Percentiles rank a stretch among this genome's conserved stretches.
Conservation (phyloP, 1,140 invertebrate genomes). For the Ridgeia piscesae region DNA sequence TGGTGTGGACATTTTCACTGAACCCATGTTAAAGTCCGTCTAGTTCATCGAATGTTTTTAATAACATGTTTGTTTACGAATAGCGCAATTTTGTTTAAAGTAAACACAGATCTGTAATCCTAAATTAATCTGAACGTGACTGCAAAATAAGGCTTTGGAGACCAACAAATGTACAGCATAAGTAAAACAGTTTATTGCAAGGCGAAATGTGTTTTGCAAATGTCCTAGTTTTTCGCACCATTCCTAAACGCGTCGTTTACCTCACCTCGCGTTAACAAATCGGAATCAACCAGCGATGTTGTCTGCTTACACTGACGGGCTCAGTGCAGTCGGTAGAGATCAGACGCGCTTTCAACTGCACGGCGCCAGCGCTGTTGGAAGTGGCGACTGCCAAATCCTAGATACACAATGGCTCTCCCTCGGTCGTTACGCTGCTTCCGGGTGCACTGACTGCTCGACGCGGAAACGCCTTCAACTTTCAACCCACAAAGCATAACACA, state of each 20-base stretch:
- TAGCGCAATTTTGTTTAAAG: not conserved
- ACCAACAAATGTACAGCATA: too few species aligned
- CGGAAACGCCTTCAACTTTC: not conserved
- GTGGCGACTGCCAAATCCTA: not conserved
- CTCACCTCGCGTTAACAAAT: not conserved
- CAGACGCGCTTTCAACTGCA: not conserved
- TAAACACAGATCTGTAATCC: too few species aligned
- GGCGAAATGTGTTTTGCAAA: too few species aligned
- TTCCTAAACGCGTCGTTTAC: not conserved
- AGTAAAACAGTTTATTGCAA: too few species aligned
- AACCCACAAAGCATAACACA: not conserved
- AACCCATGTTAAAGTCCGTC: not conserved
- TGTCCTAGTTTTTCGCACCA: not conserved
- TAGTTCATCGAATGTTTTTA: not conserved
- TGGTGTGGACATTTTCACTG: not conserved
- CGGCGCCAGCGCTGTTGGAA: not conserved
- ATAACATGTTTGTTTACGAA: too few species aligned
- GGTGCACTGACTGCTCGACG: not conserved
- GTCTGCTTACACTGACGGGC: not conserved
- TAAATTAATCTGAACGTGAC: too few species aligned
- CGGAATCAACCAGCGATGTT: not conserved
- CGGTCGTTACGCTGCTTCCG: not conserved
- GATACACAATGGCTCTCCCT: not conserved
- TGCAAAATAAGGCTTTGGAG: too few species aligned
- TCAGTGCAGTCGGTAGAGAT: not conserved